A percentile compares a stretch with the other conserved stretches of the same genome.
These are phyloP conservation scores for Trichomalopsis sarcophagae DNA, from an alignment of 1,140 invertebrate genomes.

Conservation along the genomic window DNA sequence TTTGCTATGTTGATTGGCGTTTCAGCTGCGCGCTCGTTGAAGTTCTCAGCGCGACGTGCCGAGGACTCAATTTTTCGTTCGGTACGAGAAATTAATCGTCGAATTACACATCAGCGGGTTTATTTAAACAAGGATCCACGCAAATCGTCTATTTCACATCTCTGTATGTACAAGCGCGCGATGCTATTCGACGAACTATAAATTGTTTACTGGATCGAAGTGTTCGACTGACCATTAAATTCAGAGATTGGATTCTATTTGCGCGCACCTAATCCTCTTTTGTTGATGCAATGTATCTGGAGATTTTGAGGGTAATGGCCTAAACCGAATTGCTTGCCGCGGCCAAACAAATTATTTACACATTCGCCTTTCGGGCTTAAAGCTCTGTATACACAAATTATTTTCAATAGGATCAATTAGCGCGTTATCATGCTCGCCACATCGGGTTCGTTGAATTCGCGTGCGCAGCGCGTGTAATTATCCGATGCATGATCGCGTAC, in stretches of 20 bases:
- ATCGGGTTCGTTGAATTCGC: too few species aligned
- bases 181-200: not conserved
- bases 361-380: not conserved
- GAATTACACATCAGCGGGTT: too few species aligned
- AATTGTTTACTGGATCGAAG: not conserved
- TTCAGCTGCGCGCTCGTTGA: too few species aligned
- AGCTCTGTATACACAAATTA: too few species aligned
- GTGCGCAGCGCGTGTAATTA: not conserved
- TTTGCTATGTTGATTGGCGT: not conserved
- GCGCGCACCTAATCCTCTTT: slow-evolving; percentile 31
- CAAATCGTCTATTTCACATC: too few species aligned
- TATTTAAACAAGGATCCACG: not conserved
- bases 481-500: too few species aligned
- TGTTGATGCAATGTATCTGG: slow-evolving; percentile 30
- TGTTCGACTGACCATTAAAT: slow-evolving; percentile 22
- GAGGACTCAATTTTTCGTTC: too few species aligned
- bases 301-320: slow-evolving; percentile 16
- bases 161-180: too few species aligned
- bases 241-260: slow-evolving; percentile 14
- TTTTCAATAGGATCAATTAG: too few species aligned
- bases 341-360: not conserved
- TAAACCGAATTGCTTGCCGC: not conserved
- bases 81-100: too few species aligned
- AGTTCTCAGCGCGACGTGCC: too few species aligned
- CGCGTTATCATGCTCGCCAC: too few species aligned